phyloP scores from a whole-genome alignment of 2,888 invertebrate genomes.

The Liodrosophila aerea region DNA sequence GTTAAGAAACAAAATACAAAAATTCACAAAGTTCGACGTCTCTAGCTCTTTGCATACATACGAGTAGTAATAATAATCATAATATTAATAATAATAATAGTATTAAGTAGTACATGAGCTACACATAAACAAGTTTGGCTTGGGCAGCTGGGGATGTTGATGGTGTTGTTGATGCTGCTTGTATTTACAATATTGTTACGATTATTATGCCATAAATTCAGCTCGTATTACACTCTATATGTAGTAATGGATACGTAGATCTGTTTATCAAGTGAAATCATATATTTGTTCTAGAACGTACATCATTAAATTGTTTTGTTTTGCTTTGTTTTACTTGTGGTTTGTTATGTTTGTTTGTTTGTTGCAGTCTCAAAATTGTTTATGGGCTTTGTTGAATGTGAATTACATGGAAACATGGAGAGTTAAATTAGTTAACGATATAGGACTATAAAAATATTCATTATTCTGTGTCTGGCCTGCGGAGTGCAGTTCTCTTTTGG shows the following conservation, averaged over 20 bases:
- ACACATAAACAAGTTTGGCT: conserved; percentile 57
- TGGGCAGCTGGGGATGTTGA: conserved; percentile 41
- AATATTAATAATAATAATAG: conserved; percentile 7
- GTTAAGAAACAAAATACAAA: conserved; percentile 69
- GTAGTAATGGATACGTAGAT: conserved; percentile 15
- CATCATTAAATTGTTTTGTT: conserved; percentile 34
- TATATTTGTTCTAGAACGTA: conserved; percentile 41
- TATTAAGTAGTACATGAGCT: conserved; percentile 26
- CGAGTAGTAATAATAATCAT: conserved; percentile 4
- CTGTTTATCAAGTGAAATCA: conserved; percentile 22
- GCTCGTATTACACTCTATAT: background rate
- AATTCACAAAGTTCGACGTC: conserved; percentile 42
- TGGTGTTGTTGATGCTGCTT: background rate
- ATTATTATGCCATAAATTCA: background rate
- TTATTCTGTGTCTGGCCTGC: too few relatives aligned
- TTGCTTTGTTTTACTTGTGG: conserved; percentile 16
- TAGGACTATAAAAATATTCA: conserved; percentile 24
- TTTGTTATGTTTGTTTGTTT: conserved; percentile 52
- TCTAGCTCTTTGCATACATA: conserved; percentile 20
- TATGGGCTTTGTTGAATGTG: conserved; percentile 53
- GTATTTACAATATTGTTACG: background rate
- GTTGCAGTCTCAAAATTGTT: conserved; percentile 77
- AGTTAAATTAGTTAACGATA: conserved; percentile 18
- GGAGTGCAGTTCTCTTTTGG: too few relatives aligned
- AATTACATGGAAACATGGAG: conserved; percentile 15